Evolutionary conservation across 1,140 invertebrate species (phyloP), one percentile per base, ranked within the genome.

Genomic region (Philopotamus ludificatus): DNA sequence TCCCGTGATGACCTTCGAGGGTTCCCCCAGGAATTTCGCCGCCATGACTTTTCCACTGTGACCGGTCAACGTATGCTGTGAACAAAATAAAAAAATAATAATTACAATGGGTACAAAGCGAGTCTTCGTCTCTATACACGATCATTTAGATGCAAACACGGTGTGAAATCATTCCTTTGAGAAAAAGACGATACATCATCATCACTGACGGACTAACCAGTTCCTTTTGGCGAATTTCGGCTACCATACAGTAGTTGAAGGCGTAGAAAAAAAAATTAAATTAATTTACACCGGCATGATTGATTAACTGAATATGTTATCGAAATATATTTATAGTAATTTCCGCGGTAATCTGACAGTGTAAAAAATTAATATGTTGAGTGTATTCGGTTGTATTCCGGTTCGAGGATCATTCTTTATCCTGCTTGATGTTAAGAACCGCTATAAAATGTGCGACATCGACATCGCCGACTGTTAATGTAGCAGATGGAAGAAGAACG

Each of bases 61-160:
- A 49, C 96, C 97, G 57, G 96, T 98, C 70, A 99, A 79, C 25
- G 95, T 97, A 77, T 97, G 94, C 93, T 98, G 85, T n/a, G n/a
- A n/a, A n/a, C n/a, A 23, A 86, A 87, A 79, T 80, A 80, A 79
- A 77, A 1, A 62, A 39, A 67, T n/a, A 60, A 28, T 12, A 53
- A 42, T 7, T 42, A 34, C n/a, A n/a, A 34, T 34, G 28, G 12
- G 28, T 34, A 34, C 28, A 34, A 34, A 34, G 28, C 4, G 12
- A 34, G 12, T 4, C 4, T 7, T 7, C 28, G 28, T 34, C 12
- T 34, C 12, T 34, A 4, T 34, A n/a, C 28, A 34, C 12, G 4
- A 12, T 34, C 28, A 34, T 34, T 34, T 4, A 34, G 28, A 34
- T 34, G 28, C 4, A 34, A 12, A 7, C 28, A 12, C 4, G 12